Base-by-base conservation (phyloP, 2,888 invertebrate species). In the Trissoscelio sp. region DNA sequence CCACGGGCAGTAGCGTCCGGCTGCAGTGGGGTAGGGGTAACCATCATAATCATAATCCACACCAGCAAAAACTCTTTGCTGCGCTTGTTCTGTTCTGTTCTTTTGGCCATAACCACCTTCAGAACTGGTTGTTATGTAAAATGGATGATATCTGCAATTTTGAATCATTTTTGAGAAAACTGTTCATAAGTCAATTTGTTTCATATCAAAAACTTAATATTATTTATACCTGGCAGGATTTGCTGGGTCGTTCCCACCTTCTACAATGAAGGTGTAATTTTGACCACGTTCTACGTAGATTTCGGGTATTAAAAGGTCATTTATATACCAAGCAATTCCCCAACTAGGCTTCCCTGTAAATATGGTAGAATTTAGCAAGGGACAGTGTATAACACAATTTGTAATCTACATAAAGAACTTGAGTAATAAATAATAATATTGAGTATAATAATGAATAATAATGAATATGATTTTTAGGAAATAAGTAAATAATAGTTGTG, bases 271-370 rank as follows among this genome's bases (percentile, higher is more conserved):
- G 31, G 95, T 96, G 92, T 98, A 97, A 0, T 95, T 96, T 88
- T 95, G 94, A 1, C 97, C 97, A 51, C 97, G 93, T 89, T 97
- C 96, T 79, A 98, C 96, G 62, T 95, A 96, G 28, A 98, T 92
- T 92, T 98, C 97, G 0, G 98, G 98, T 83, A 97, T 97, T 16
- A 98, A 93, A 83, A 95, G 93, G 87, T 97, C 97, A 92, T 98
- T 97, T 88, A 98, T 95, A 92, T 97, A 98, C 97, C 97, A 98
- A 14, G 97, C 96, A 82, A 97, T 96, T 73, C 97, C 97, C 96
- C 97, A 97, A 0, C 96, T 96, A 4, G 96, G 95, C 85, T 94
- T 93, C 51, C 94, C 94, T 94, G 72, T 72, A 60, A 64, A 57
- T 11, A 37, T 28, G n/a, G n/a, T n/a, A n/a, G n/a, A n/a, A n/a